These are phyloP conservation scores for Tipula lateralis DNA, from an alignment of 2,888 invertebrate genomes.

Conservation along the genomic window DNA sequence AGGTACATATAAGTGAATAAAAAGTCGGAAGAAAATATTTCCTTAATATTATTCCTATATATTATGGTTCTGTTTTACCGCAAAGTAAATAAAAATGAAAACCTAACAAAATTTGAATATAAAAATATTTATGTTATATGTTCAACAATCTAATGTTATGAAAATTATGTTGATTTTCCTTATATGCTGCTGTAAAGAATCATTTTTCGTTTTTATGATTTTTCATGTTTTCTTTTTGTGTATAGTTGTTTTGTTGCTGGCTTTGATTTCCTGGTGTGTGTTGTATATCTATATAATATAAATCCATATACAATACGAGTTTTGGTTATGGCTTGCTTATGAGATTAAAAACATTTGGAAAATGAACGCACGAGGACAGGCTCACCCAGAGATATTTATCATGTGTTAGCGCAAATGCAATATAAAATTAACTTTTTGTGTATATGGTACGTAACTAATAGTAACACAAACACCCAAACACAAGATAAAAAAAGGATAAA, in stretches of 20 bases:
- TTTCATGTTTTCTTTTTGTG: neutral
- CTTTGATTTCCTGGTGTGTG: conserved; percentile 14
- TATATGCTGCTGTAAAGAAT: neutral
- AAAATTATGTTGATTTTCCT: conserved; percentile 19
- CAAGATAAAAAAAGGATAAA: neutral
- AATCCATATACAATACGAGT: neutral
- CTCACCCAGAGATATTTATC: neutral
- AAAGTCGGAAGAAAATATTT: neutral
- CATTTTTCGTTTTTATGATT: neutral
- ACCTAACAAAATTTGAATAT: neutral
- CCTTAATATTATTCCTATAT: neutral
- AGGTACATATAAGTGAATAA: neutral
- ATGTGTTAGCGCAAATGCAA: neutral
- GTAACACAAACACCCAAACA: neutral
- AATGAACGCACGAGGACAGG: too few species aligned
- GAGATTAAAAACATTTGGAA: too few species aligned
- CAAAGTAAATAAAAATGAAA: neutral
- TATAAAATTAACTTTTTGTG: neutral
- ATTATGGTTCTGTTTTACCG: neutral
- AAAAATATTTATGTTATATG: conserved; percentile 15
- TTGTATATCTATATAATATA: neutral
- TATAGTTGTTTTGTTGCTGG: neutral
- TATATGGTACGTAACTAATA: neutral
- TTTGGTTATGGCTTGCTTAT: too few species aligned
- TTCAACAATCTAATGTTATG: conserved; percentile 24